phyloP scores from a whole-genome alignment of 2,888 invertebrate species.

The Noctua janthe region DNA sequence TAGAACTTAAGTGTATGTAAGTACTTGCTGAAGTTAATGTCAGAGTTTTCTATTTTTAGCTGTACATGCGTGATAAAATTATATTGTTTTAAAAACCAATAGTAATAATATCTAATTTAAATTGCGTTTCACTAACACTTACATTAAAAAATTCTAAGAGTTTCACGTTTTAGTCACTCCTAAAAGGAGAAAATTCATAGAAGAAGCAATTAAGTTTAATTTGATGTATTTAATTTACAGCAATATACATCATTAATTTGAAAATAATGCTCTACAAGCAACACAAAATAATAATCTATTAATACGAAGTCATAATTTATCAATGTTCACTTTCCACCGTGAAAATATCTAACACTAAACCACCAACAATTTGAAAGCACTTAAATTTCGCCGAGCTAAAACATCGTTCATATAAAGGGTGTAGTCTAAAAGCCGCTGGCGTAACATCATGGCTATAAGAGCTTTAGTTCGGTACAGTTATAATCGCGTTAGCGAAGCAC shows the following conservation, averaged over 20 bases:
- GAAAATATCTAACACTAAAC: slow-evolving; percentile 10
- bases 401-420: slow-evolving; percentile 63
- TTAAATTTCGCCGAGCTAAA: slow-evolving; percentile 61
- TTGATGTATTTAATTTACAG: not conserved
- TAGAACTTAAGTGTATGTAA: not conserved
- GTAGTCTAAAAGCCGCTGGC: slow-evolving; percentile 70
- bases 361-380: slow-evolving; percentile 54
- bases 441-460: slow-evolving; percentile 63
- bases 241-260: not conserved
- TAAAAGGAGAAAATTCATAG: not conserved
- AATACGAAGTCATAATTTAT: not conserved
- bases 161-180: not conserved
- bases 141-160: not conserved
- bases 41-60: not conserved
- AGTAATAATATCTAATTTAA: not conserved
- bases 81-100: not conserved
- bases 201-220: not conserved
- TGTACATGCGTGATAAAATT: not conserved
- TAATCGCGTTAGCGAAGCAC: slow-evolving; percentile 84
- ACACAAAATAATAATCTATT: not conserved
- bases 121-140: not conserved
- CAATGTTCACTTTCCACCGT: slow-evolving; percentile 3
- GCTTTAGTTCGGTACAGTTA: slow-evolving; percentile 75
- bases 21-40: not conserved
- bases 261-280: not conserved